A percentile compares a stretch with the other conserved stretches of the same genome.
Conservation (phyloP, 2,113 vertebrate genomes). For the Ailuropoda melanoleuca region DNA sequence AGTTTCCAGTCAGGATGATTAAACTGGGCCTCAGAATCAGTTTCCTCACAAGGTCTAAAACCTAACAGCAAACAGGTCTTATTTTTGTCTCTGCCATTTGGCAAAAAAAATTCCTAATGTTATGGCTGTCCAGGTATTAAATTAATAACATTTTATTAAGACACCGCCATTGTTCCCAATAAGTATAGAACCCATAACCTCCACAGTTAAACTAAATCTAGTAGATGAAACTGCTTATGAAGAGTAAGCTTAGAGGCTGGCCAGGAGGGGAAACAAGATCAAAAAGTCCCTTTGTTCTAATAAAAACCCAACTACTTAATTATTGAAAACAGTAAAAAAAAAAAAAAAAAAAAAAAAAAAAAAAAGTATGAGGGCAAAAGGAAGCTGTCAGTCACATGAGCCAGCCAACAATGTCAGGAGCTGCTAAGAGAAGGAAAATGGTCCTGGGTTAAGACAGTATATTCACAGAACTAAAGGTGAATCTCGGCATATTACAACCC, state of each 20-base stretch:
- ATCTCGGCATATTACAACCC: not conserved
- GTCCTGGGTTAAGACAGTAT: not conserved
- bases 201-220: constrained; percentile 48
- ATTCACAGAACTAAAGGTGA: not conserved
- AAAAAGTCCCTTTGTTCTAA: constrained; percentile 29
- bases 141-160: constrained; percentile 47
- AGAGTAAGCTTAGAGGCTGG: not conserved
- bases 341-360: not conserved
- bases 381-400: not conserved
- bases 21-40: not conserved
- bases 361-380: not conserved
- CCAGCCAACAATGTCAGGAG: not conserved
- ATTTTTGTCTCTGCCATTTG: constrained; percentile 18
- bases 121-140: constrained; percentile 6
- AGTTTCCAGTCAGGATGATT: constrained; percentile 10
- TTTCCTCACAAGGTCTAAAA: constrained; percentile 32
- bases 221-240: constrained; percentile 34
- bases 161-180: not conserved
- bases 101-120: not conserved
- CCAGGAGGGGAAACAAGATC: not conserved
- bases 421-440: not conserved
- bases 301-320: constrained; percentile 63
- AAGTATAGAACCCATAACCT: constrained; percentile 24
- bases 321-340: constrained; percentile 42
- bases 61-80: constrained; percentile 33